Evolutionary conservation across 1,140 invertebrate genomes (phyloP).

Genomic region (Drosophila pruinosa): DNA sequence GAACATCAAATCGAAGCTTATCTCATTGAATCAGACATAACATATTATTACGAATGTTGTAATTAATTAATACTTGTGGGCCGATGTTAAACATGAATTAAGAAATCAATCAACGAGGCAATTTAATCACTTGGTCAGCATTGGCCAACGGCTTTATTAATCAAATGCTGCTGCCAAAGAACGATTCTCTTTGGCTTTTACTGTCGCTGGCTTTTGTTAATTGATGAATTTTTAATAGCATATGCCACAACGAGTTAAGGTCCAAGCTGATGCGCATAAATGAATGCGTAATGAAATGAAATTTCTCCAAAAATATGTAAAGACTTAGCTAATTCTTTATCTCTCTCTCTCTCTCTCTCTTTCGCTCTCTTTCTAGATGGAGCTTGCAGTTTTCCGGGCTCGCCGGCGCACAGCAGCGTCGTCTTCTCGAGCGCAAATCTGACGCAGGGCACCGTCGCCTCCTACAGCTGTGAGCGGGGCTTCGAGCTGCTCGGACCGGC

Average conservation of each 20-base stretch:
- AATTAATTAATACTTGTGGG: background rate
- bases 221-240: conserved; percentile 37
- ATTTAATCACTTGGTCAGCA: conserved; percentile 6
- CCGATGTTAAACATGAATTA: conserved; percentile 13
- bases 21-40: background rate
- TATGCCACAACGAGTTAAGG: conserved; percentile 2
- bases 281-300: conserved; percentile 30
- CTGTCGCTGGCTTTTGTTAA: background rate
- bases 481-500: conserved; percentile 95
- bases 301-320: conserved; percentile 27
- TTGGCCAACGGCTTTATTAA: conserved; percentile 2
- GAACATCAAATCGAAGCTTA: background rate
- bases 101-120: conserved; percentile 40
- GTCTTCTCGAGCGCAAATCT: conserved; percentile 89
- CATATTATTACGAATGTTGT: background rate
- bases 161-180: conserved; percentile 20
- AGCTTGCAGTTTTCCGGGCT: conserved; percentile 94
- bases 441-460: conserved; percentile 89
- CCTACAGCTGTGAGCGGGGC: conserved; percentile 94
- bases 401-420: conserved; percentile 93
- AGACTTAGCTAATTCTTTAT: background rate
- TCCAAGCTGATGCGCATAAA: conserved; percentile 26
- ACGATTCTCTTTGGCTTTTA: conserved; percentile 17
- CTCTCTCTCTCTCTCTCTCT: background rate
- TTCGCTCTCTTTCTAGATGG: conserved; percentile 43